These are phyloP conservation scores for Pseudomyrmex dendroicus DNA, from an alignment of 1,140 invertebrate species.

Conservation along the genomic window DNA sequence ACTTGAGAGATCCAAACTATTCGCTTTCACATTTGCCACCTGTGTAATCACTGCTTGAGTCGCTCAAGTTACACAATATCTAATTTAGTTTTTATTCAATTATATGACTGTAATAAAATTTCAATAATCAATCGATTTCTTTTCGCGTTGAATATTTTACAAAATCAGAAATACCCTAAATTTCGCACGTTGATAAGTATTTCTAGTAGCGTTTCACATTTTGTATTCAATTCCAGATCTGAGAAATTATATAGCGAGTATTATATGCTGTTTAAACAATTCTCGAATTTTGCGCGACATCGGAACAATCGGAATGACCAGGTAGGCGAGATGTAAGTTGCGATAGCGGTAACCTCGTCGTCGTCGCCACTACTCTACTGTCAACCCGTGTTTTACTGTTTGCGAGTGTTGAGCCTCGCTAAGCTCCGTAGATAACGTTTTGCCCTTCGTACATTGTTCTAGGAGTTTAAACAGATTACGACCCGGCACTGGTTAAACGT, in stretches of 20 bases:
- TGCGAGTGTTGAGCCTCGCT: constrained; percentile 78
- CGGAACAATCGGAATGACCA: constrained; percentile 57
- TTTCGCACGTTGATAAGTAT: not conserved
- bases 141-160: no score
- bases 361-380: constrained; percentile 64
- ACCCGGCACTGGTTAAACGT: constrained; percentile 80
- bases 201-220: not conserved
- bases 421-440: constrained; percentile 80
- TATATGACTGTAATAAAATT: not conserved
- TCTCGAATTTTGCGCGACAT: constrained; percentile 22
- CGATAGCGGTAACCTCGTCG: constrained; percentile 24
- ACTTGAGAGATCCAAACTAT: constrained; percentile 39
- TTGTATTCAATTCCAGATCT: not conserved
- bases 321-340: constrained; percentile 51
- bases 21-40: constrained; percentile 49
- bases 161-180: not conserved
- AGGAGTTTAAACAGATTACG: constrained; percentile 83
- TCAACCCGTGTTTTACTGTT: constrained; percentile 78
- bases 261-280: constrained; percentile 27
- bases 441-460: constrained; percentile 80
- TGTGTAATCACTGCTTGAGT: not conserved
- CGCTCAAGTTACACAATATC: not conserved
- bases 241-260: not conserved
- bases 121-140: not conserved
- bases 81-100: not conserved